Evolutionary conservation across 1,140 invertebrate genomes (phyloP), one percentile per base, ranked within the genome.

Genomic region (Ceratina australensis): DNA sequence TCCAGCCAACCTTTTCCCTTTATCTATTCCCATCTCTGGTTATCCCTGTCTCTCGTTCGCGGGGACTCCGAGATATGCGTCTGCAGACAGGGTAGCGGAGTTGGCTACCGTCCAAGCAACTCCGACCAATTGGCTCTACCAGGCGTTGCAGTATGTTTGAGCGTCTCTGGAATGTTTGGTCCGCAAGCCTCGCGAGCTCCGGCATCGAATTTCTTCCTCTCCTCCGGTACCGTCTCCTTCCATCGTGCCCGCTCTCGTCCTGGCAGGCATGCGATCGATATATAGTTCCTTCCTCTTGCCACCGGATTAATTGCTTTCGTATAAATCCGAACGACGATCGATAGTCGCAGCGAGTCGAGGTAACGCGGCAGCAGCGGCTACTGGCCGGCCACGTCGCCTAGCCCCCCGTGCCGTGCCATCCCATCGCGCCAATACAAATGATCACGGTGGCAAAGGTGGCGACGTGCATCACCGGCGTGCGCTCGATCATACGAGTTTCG

Each of bases 51-150:
- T 76, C 59, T 54, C 33, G 54, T 64, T 54, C 66, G 69, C 26
- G 42, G 47, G 16, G 63, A 54, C 72, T 72, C 60, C 52, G 73
- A 84, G 77, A 84, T 85, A 84, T 75, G 74, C 77, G 81, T 63
- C 80, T 86, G 87, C 86, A 84, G 84, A 87, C 82, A 83, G 82
- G 84, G 84, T 85, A 90, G 81, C 42, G 72, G 77, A 89, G 83
- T 90, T 92, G 89, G 90, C 90, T 57, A 33, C 71, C 67, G 74
- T 90, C 90, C 90, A 91, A 89, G 83, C 86, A 89, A 89, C 87
- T 90, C 85, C 64, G 78, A 88, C 82, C 89, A 89, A 91, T 90
- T 91, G 89, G 88, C 85, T 73, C 59, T 78, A 85, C 69, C 71
- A 77, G 65, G 74, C 75, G 78, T 83, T 85, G 86, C 86, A 89